Evolutionary conservation across 2,113 vertebrate genomes (phyloP), one percentile per base, ranked within the genome.

Genomic region (Probosciger aterrimus): DNA sequence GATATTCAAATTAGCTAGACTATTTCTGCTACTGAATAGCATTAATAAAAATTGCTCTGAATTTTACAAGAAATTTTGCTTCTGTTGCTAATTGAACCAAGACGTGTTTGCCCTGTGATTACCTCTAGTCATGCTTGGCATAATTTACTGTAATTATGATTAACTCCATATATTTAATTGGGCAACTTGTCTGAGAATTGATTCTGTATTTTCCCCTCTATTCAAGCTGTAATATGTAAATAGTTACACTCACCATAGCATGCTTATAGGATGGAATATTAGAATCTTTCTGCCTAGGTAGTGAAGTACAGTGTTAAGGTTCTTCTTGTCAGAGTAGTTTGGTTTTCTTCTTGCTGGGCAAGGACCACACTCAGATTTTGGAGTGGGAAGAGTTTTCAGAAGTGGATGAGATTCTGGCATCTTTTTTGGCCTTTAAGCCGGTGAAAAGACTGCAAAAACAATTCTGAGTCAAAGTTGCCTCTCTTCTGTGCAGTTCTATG

Each of bases 101-200:
- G 63, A 95, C 76, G 43, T 90, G 85, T 97, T 96, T 96, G 75
- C 80, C 44, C 64, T 93, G 41, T 94, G 93, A 93, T 96, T 96
- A 96, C 43, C 44, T 95, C 53, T 30, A 95, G 91, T 97, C 80
- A 88, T 49, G 49, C 27, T 43, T 91, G 81, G 64, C 84, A 75
- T 94, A 94, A 92, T 96, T 96, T 92, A 59, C 57, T 93, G 39
- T 93, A 96, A 92, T 96, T 95, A 87, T 80, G 37, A 91, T 95
- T 96, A 94, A 79, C 24, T 81, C 74, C 35, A 57, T 86, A 15
- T 85, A 87, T 43, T 91, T 93, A 95, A 92, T 83, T 80, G 76
- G 23, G 30, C 46, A 88, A 13, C 74, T 41, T 69, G 39, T 82
- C 47, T 92, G 49, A 82, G 86, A 84, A 65, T 65, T 50, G 76